A percentile compares a stretch with the other conserved stretches of the same genome.
Conservation (phyloP, 2,113 vertebrate species). For the Pangasianodon gigas region DNA sequence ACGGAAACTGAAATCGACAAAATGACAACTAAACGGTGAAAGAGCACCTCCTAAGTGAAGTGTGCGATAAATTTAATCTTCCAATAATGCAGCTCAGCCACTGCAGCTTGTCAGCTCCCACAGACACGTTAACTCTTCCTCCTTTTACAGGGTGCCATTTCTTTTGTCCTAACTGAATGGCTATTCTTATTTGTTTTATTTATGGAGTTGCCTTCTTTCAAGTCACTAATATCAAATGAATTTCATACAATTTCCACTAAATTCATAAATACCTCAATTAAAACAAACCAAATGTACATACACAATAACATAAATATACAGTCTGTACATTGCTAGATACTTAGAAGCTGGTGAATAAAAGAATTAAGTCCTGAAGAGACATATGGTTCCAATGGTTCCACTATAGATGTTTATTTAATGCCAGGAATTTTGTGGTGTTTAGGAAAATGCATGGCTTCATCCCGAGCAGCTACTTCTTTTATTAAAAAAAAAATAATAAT, state of each 20-base stretch:
- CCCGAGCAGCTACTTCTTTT: not conserved
- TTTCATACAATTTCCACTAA: not conserved
- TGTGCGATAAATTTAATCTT: not conserved
- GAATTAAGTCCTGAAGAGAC: not conserved
- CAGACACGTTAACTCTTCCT: not conserved
- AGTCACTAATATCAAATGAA: not conserved
- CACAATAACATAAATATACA: not conserved
- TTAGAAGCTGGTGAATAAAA: not conserved
- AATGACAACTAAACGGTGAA: not conserved
- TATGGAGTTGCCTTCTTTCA: not conserved
- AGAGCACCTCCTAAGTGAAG: not conserved
- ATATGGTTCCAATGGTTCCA: not conserved
- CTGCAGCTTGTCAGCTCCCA: not conserved
- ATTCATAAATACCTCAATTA: not conserved
- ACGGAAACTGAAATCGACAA: not conserved
- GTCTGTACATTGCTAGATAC: not conserved
- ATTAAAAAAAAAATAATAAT: not conserved
- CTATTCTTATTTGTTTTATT: not conserved
- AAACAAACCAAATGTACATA: not conserved
- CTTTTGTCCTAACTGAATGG: not conserved
- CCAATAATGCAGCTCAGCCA: slow-evolving; percentile 9
- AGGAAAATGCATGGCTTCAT: not conserved
- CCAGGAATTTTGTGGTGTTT: not conserved
- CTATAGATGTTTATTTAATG: not conserved
- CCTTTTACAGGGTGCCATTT: not conserved